Conservation (phyloP, 37 sponge, comb jelly and placozoan species). For the Beroe forskalii region DNA sequence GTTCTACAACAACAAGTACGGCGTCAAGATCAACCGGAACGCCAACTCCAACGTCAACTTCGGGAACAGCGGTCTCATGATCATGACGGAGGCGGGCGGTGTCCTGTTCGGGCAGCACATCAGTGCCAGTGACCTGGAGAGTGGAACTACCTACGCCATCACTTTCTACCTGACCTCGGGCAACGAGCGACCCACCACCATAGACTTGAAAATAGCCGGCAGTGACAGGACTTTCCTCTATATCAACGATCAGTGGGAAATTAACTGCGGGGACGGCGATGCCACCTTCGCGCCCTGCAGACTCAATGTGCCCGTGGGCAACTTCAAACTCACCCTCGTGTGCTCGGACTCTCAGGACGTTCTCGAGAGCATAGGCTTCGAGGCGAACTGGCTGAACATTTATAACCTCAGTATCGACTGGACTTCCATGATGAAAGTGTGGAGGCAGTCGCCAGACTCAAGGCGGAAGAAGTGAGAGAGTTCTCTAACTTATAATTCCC, state of each 20-base stretch:
- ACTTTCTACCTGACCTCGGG: conserved; percentile 15
- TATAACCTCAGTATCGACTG: conserved; percentile 46
- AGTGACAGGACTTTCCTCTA: background rate
- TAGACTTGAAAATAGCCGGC: background rate
- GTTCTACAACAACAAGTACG: conserved; percentile 51
- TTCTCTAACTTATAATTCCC: background rate
- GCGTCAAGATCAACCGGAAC: too few relatives aligned
- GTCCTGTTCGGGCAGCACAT: conserved; percentile 12
- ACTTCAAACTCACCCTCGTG: conserved; percentile 51
- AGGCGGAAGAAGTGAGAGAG: background rate
- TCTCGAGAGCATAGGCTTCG: conserved; percentile 56
- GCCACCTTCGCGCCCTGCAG: conserved; percentile 43
- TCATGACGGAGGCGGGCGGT: conserved; percentile 53
- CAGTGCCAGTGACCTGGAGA: background rate
- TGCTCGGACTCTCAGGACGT: conserved; percentile 16
- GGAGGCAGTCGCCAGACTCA: background rate
- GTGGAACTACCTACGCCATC: conserved; percentile 28
- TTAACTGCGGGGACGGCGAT: conserved; percentile 13
- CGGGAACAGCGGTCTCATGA: conserved; percentile 6
- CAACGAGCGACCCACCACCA: too few relatives aligned
- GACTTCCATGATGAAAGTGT: conserved; percentile 9
- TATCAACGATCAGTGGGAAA: background rate
- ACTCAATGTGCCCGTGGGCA: background rate
- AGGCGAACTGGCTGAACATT: conserved; percentile 12
- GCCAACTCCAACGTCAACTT: conserved; percentile 31